These are phyloP conservation scores for Oenanthe oenanthe DNA, from an alignment of 2,113 vertebrate genomes.

Conservation along the genomic window DNA sequence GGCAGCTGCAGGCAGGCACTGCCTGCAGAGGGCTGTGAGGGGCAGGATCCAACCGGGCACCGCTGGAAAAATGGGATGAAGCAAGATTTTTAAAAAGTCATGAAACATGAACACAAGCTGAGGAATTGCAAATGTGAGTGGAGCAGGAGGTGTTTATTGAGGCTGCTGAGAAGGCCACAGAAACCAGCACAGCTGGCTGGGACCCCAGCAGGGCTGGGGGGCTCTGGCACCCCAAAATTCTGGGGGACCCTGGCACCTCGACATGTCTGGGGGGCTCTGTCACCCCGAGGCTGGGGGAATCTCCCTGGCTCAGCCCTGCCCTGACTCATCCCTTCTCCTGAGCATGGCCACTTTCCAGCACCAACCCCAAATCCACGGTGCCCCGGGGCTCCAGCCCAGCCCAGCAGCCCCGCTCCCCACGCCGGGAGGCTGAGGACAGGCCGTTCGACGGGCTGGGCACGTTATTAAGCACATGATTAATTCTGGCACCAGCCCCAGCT, in stretches of 20 bases:
- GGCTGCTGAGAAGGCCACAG: not conserved
- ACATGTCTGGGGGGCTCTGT: not conserved
- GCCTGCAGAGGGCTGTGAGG: not conserved
- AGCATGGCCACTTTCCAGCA: fast-evolving
- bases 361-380: not conserved
- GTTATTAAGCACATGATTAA: constrained; percentile 65
- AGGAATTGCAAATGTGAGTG: not conserved
- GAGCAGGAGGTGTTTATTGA: not conserved
- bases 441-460: not conserved
- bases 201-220: not conserved
- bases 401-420: fast-evolving
- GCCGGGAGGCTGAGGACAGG: not conserved
- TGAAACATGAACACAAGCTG: not conserved
- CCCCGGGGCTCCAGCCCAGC: not conserved
- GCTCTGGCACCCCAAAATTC: not conserved
- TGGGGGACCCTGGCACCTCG: fast-evolving
- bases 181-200: not conserved
- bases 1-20: not conserved
- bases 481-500: constrained; percentile 52
- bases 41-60: not conserved
- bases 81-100: not conserved
- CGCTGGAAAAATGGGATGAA: not conserved
- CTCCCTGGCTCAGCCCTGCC: not conserved
- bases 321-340: fast-evolving
- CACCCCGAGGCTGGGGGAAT: fast-evolving